Conservation (phyloP, 2,888 invertebrate species). For the Sialis fuliginosa region DNA sequence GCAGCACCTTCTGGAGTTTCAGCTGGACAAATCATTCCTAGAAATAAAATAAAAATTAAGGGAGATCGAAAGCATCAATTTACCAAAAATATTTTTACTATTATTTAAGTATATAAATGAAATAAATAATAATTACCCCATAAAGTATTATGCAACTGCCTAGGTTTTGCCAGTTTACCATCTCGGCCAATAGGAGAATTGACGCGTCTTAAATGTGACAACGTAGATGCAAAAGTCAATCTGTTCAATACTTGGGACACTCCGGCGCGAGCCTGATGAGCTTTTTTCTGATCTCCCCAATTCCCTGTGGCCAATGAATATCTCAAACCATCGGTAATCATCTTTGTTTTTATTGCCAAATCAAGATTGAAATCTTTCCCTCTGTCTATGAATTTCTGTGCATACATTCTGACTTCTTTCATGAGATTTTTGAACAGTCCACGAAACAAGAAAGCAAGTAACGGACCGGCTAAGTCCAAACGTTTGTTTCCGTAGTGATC, state of each 20-base stretch:
- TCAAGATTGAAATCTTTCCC: conserved; percentile 98
- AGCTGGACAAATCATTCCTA: conserved; percentile 89
- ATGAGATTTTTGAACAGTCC: conserved; percentile 90
- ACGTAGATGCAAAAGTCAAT: conserved; percentile 93
- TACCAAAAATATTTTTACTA: conserved; percentile 1
- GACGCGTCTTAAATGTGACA: conserved; percentile 93
- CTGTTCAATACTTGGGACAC: conserved; percentile 97
- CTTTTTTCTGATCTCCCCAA: conserved; percentile 99
- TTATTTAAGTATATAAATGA: neutral
- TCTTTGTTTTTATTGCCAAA: conserved; percentile 88
- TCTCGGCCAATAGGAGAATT: conserved; percentile 99
- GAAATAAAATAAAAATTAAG: conserved; percentile 1
- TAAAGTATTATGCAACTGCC: conserved; percentile 95
- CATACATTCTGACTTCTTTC: conserved; percentile 96
- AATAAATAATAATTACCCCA: conserved; percentile 51
- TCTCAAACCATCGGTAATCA: conserved; percentile 92
- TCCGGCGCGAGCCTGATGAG: conserved; percentile 94
- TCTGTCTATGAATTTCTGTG: conserved; percentile 96
- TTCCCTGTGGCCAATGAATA: conserved; percentile 99
- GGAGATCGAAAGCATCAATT: neutral
- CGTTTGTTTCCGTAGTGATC: conserved; percentile 99
- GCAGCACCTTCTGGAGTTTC: conserved; percentile 98
- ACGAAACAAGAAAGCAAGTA: conserved; percentile 91
- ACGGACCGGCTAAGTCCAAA: conserved; percentile 91
- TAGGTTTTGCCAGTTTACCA: conserved; percentile 95